Conservation (phyloP, 2,888 invertebrate species). For the Bruchidius siliquastri region DNA sequence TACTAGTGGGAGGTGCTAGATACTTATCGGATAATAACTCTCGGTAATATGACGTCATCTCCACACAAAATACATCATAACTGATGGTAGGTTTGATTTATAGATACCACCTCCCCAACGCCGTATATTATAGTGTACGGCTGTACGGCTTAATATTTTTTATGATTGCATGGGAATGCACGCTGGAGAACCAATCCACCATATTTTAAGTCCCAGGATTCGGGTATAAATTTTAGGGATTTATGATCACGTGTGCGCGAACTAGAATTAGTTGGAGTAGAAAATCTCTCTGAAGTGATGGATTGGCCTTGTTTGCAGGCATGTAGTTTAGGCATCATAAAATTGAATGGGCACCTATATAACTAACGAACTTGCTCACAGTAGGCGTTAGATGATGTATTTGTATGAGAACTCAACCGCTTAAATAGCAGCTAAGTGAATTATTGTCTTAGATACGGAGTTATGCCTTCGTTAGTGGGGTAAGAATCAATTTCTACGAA, state of each 20-base stretch:
- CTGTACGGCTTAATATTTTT: neutral
- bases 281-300: neutral
- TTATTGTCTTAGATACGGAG: too few species aligned
- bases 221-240: neutral
- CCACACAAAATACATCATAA: neutral
- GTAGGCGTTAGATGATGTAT: too few species aligned
- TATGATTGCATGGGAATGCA: neutral
- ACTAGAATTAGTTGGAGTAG: neutral
- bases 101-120: neutral
- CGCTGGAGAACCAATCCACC: neutral
- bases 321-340: neutral
- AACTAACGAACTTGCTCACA: too few species aligned
- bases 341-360: neutral
- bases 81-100: neutral
- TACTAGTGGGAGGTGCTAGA: neutral
- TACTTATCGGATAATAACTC: neutral
- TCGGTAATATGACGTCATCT: neutral
- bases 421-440: too few species aligned
- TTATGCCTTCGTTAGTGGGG: too few species aligned
- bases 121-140: neutral
- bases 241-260: neutral
- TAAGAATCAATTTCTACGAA: too few species aligned
- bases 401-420: too few species aligned
- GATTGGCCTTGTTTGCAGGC: neutral
- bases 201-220: neutral